Conservation (phyloP, 2,113 vertebrate genomes). For the Psammodynastes pulverulentus region DNA sequence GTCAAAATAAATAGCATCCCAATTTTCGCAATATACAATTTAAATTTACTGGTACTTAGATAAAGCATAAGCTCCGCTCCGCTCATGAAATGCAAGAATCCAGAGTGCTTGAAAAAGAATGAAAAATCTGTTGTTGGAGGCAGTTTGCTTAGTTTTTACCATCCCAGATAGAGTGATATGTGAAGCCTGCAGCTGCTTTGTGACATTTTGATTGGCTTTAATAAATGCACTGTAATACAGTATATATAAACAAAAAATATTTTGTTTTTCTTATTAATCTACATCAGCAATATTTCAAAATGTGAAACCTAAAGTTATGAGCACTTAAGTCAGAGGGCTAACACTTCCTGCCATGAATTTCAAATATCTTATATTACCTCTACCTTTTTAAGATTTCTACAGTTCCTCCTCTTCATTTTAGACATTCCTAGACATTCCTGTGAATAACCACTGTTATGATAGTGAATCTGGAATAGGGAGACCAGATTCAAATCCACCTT, state of each 20-base stretch:
- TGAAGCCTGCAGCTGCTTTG: neutral
- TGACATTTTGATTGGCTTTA: neutral
- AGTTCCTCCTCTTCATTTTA: neutral
- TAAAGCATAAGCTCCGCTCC: neutral
- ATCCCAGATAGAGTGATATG: too few species aligned
- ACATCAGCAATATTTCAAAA: neutral
- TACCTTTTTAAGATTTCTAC: neutral
- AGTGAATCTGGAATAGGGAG: neutral
- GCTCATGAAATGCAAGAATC: neutral
- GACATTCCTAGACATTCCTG: neutral
- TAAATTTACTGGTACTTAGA: accelerated
- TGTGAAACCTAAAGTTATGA: neutral
- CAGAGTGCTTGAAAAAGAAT: neutral
- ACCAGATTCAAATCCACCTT: neutral
- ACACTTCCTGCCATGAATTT: neutral
- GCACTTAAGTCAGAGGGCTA: neutral
- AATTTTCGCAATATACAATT: neutral
- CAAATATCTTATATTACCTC: neutral
- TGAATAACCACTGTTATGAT: neutral
- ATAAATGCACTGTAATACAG: neutral
- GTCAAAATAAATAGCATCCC: neutral
- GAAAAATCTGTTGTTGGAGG: neutral
- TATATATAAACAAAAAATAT: neutral
- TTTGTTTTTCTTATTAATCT: neutral
- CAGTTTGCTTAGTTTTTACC: neutral